Evolutionary conservation across 2,797 vertebrate species (phyloP).

Genomic region (Microchirus variegatus): DNA sequence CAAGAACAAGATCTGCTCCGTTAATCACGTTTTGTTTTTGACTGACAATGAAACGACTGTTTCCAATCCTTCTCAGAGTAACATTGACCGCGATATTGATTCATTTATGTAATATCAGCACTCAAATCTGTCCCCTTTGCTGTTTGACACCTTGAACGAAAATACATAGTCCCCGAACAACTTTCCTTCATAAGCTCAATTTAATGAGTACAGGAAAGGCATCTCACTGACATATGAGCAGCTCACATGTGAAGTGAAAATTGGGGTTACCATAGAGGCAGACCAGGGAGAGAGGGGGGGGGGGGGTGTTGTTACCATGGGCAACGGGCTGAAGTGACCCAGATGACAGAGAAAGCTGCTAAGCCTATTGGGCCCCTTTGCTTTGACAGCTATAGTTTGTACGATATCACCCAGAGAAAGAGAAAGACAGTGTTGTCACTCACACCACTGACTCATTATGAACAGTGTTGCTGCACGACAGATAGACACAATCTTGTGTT

Average conservation of each 20-base stretch:
- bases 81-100: too few relatives aligned
- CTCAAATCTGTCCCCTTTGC: too few relatives aligned
- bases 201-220: constrained; percentile 22
- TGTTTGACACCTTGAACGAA: too few relatives aligned
- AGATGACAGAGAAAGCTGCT: constrained; percentile 55
- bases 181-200: constrained; percentile 10
- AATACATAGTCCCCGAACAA: neutral
- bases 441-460: neutral
- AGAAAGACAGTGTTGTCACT: constrained; percentile 9
- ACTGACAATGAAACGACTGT: too few relatives aligned
- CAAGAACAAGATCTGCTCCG: too few relatives aligned
- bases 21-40: too few relatives aligned
- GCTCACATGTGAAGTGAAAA: constrained; percentile 47
- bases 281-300: constrained; percentile 9
- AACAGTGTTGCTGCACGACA: neutral
- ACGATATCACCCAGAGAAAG: constrained; percentile 20
- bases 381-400: constrained; percentile 36
- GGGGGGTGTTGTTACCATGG: constrained; percentile 64
- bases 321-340: constrained; percentile 56
- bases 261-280: constrained; percentile 54
- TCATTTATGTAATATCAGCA: too few relatives aligned
- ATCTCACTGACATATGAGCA: constrained; percentile 18
- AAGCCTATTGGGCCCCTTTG: constrained; percentile 37
- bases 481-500: neutral
- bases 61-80: too few relatives aligned